A percentile compares a stretch with the other conserved stretches of the same genome.
These are phyloP conservation scores for Macrosoma leucophasiata DNA, from an alignment of 2,888 invertebrate species.

Conservation along the genomic window DNA sequence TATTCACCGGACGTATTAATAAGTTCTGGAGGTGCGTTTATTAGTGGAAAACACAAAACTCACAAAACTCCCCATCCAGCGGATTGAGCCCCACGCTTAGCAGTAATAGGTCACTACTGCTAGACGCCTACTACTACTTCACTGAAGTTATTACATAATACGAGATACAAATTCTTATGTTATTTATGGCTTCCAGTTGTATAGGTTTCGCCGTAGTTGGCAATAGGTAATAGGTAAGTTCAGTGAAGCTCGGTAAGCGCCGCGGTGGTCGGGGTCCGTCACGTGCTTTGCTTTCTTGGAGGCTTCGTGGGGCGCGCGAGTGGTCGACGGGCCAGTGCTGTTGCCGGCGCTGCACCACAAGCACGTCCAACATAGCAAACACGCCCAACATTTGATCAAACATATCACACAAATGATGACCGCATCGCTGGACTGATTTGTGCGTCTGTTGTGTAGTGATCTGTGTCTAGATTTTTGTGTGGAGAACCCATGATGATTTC, in stretches of 20 bases:
- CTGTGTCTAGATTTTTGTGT: slow-evolving; percentile 47
- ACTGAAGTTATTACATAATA: too few species aligned
- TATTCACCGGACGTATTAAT: too few species aligned
- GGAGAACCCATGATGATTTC: slow-evolving; percentile 41
- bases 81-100: too few species aligned
- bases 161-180: too few species aligned
- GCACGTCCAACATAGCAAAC: slow-evolving; percentile 37
- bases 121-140: too few species aligned
- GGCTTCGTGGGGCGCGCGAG: slow-evolving; percentile 42
- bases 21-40: too few species aligned
- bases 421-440: slow-evolving; percentile 30
- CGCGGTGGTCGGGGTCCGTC: slow-evolving; percentile 25
- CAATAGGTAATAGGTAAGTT: too few species aligned
- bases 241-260: slow-evolving; percentile 6
- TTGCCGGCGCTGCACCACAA: slow-evolving; percentile 42
- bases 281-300: slow-evolving; percentile 36
- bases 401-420: slow-evolving; percentile 25
- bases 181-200: too few species aligned
- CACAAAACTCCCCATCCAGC: too few species aligned
- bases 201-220: too few species aligned
- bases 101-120: too few species aligned
- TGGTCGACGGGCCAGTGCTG: slow-evolving; percentile 41
- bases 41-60: too few species aligned
- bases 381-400: slow-evolving; percentile 16
- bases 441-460: slow-evolving; percentile 43